Evolutionary conservation across 2,888 invertebrate genomes (phyloP), one percentile per base, ranked within the genome.

Genomic region (Proisotoma minuta): DNA sequence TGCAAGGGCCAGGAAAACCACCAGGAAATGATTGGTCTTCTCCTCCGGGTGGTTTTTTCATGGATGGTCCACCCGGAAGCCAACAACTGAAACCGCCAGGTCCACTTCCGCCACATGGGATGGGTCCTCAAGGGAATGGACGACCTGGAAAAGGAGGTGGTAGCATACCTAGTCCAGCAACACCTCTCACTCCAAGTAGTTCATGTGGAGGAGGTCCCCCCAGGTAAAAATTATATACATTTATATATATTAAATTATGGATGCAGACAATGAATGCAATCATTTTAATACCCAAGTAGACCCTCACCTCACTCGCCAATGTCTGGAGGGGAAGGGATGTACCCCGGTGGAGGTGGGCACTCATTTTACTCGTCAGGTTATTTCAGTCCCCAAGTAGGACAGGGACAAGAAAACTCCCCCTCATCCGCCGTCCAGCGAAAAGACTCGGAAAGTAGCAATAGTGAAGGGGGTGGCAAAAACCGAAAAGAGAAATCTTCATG

Each of bases 371-470:
- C 68, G 8, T 54, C 54, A 23, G 73, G 73, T 15, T 74, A 74
- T 52, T 74, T 71, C 47, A 74, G 74, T 59, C 74, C 74, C 12
- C 69, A 71, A 60, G 73, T 71, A 39, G 73, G 71, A 39, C 73
- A 69, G 57, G 65, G 59, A 49, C 66, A 68, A 62, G 70, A 70
- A 47, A 62, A 63, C 54, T 70, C 70, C 27, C 70, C 70, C 47
- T 68, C 70, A 12, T 67, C 67, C 47, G 65, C 71, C 71, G 77
- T 80, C 76, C 77, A 72, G 57, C 64, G 80, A 74, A 78, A 77
- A 74, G 77, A 77, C 71, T 75, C 60, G 71, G 75, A 70, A 75
- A 76, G 69, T 76, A 73, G 73, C 65, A 73, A 73, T 69, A 73
- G 73, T 62, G 74, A 72, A 65, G 74, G 73, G 60, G n/a, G n/a